These are phyloP conservation scores for Bubo blakistoni DNA, from an alignment of 2,113 vertebrate genomes.

Conservation along the genomic window DNA sequence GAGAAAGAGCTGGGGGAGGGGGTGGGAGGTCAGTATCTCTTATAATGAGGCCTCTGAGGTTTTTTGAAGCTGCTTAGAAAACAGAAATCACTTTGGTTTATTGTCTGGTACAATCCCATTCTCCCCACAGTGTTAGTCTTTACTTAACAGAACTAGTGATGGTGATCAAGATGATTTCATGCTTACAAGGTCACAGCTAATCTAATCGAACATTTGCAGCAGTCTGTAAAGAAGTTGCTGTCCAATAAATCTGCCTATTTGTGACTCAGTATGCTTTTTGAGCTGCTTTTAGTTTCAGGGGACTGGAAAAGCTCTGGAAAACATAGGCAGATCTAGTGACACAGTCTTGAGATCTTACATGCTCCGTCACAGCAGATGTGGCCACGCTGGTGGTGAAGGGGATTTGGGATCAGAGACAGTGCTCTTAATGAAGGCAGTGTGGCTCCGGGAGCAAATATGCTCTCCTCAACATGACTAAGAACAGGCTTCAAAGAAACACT, in stretches of 20 bases:
- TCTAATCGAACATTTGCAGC: neutral
- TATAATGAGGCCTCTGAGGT: neutral
- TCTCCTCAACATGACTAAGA: neutral
- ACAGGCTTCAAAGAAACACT: constrained; percentile 6
- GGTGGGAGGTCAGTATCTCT: neutral
- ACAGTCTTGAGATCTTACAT: accelerated
- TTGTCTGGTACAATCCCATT: neutral
- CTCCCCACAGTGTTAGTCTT: neutral
- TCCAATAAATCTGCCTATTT: neutral
- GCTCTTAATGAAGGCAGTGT: neutral
- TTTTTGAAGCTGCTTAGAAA: neutral
- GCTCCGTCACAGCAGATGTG: accelerated
- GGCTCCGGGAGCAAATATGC: neutral
- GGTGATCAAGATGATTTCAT: neutral
- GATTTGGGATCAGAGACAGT: neutral
- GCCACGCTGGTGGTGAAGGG: neutral
- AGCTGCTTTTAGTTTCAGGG: neutral
- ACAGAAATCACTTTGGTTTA: neutral
- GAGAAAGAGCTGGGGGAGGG: neutral
- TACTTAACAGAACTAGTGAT: neutral
- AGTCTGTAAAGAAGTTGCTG: neutral
- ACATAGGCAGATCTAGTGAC: neutral
- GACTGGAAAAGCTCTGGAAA: neutral
- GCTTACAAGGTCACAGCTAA: neutral
- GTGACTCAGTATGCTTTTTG: neutral